phyloP scores from a whole-genome alignment of 2,797 vertebrate species.

The Mormyrus proboscirostris region DNA sequence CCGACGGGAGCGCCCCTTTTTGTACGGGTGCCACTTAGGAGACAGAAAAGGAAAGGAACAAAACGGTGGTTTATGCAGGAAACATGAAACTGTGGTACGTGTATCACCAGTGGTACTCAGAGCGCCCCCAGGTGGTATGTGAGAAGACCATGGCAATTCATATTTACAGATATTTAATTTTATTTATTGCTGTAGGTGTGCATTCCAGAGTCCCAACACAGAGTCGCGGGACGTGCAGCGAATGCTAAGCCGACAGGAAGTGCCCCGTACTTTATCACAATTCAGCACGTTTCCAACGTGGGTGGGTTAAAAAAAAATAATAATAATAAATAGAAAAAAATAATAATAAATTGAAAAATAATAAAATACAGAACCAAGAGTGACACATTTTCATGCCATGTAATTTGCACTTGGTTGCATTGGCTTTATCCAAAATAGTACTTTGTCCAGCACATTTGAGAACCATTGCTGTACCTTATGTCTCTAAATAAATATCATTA shows the following conservation, averaged over 20 bases:
- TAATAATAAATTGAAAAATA: not conserved
- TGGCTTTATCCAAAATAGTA: not conserved
- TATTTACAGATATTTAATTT: not conserved
- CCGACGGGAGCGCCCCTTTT: not conserved
- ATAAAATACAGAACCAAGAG: slow-evolving; percentile 1
- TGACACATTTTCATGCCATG: not conserved
- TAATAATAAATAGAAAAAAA: not conserved
- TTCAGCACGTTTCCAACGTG: slow-evolving; percentile 37
- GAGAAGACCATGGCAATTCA: not conserved
- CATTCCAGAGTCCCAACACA: slow-evolving; percentile 1
- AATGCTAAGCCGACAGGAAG: slow-evolving; percentile 25
- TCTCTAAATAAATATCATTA: not conserved
- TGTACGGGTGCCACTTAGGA: not conserved
- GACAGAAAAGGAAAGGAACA: not conserved
- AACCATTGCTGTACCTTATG: not conserved
- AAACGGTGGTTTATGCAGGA: not conserved
- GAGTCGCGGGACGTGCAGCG: not conserved
- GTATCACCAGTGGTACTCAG: not conserved
- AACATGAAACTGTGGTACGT: not conserved
- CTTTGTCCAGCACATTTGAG: not conserved
- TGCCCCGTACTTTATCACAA: slow-evolving; percentile 36
- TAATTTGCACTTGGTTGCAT: not conserved
- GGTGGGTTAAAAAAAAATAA: slow-evolving; percentile 23
- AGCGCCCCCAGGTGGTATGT: not conserved
- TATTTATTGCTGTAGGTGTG: slow-evolving; percentile 14